A percentile compares a stretch with the other conserved stretches of the same genome.
phyloP scores from a whole-genome alignment of 2,113 vertebrate species.

The Lichenostomus cassidix region DNA sequence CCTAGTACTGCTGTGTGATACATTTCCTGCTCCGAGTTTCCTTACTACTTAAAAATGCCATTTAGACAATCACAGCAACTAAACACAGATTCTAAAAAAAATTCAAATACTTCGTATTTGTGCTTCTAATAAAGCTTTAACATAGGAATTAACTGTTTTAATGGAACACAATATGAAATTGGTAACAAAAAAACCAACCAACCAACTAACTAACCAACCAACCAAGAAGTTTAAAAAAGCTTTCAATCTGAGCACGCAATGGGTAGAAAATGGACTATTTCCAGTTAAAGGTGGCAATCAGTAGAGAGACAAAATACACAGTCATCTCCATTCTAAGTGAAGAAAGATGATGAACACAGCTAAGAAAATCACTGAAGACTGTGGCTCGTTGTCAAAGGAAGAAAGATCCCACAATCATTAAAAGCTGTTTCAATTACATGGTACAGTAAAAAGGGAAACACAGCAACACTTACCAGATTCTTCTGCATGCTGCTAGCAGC shows the following conservation, averaged over 20 bases:
- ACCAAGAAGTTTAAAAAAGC: neutral
- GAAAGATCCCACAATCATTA: neutral
- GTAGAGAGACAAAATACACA: neutral
- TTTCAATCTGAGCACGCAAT: neutral
- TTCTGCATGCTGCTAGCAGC: neutral
- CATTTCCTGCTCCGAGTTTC: neutral
- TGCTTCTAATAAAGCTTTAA: neutral
- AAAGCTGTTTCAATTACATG: neutral
- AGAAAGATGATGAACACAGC: neutral
- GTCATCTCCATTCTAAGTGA: neutral
- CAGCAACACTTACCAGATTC: conserved; percentile 15
- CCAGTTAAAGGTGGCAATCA: neutral
- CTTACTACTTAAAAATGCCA: neutral
- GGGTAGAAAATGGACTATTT: neutral
- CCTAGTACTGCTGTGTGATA: neutral
- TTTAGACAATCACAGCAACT: neutral
- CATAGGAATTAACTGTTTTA: neutral
- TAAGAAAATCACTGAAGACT: neutral
- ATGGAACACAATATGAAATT: neutral
- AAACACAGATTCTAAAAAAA: neutral
- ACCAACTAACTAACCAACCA: neutral
- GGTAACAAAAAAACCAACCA: neutral
- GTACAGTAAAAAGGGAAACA: neutral
- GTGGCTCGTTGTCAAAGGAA: neutral
- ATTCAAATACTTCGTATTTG: neutral